A percentile compares a stretch with the other conserved stretches of the same genome.
These are phyloP conservation scores for Cephus rjabovi DNA, from an alignment of 2,888 invertebrate genomes.

Conservation along the genomic window DNA sequence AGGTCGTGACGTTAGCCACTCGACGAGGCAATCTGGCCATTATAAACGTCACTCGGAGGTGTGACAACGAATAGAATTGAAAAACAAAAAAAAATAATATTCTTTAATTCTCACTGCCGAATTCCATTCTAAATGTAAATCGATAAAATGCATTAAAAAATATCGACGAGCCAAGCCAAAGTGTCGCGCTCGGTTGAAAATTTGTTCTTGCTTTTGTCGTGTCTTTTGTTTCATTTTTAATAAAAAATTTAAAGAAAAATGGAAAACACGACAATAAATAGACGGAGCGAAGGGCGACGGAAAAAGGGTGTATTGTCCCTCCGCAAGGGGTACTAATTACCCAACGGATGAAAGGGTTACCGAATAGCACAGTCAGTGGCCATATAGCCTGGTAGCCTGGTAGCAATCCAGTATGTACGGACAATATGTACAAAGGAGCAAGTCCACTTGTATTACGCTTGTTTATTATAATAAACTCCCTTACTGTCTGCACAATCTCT, in stretches of 20 bases:
- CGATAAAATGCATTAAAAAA: background rate
- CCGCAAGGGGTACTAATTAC: background rate
- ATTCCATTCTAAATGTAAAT: no score
- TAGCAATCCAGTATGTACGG: background rate
- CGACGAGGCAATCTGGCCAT: no score
- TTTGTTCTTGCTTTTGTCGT: background rate
- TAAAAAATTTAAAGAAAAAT: no score
- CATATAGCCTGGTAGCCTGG: background rate
- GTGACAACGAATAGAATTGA: no score
- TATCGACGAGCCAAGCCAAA: background rate
- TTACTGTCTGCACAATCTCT: constrained; percentile 14
- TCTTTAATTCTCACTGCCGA: background rate
- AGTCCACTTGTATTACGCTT: constrained; percentile 9
- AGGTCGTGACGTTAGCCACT: no score
- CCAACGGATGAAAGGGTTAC: background rate
- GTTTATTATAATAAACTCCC: constrained; percentile 19
- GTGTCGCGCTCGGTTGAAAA: background rate
- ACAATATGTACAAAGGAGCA: background rate
- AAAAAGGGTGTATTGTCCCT: background rate
- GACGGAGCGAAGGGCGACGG: background rate
- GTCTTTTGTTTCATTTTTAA: no score
- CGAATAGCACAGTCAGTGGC: background rate
- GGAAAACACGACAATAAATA: background rate
- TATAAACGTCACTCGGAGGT: no score
- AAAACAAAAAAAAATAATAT: no score